Percentiles rank a stretch among this genome's conserved stretches.
Evolutionary conservation across 1,140 invertebrate genomes (phyloP).

Genomic region (Caligus rogercresseyi): DNA sequence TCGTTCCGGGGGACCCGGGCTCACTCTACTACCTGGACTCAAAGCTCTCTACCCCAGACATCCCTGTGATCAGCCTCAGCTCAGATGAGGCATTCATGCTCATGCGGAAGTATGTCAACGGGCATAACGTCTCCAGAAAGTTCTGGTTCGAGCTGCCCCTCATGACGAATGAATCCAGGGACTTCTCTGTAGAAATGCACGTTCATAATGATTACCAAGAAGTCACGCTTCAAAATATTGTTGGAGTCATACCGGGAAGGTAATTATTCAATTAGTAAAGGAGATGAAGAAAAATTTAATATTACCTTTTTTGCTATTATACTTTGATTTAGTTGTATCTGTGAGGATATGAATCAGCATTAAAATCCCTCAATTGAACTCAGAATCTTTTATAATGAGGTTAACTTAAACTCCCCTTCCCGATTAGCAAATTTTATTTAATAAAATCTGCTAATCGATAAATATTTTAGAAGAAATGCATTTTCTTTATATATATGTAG

Average conservation of each 20-base stretch:
- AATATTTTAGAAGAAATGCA: too few species aligned
- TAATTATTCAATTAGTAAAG: conserved; percentile 27
- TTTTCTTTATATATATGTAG: too few species aligned
- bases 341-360: too few species aligned
- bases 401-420: too few species aligned
- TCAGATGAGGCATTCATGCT: background rate
- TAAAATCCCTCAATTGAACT: too few species aligned
- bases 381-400: too few species aligned
- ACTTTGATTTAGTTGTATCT: too few species aligned
- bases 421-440: too few species aligned
- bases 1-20: conserved; percentile 4
- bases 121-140: background rate
- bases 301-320: too few species aligned
- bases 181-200: conserved; percentile 3
- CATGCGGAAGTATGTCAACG: conserved; percentile 2
- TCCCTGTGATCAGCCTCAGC: conserved; percentile 10
- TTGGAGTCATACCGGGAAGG: conserved; percentile 23
- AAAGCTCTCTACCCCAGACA: background rate
- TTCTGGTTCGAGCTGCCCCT: background rate
- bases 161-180: background rate
- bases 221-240: conserved; percentile 20
- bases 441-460: too few species aligned
- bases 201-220: background rate
- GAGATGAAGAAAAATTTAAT: background rate
- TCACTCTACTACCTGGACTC: background rate